Base-by-base conservation (phyloP, 1,140 invertebrate species). In the Geopemphigus sp. region DNA sequence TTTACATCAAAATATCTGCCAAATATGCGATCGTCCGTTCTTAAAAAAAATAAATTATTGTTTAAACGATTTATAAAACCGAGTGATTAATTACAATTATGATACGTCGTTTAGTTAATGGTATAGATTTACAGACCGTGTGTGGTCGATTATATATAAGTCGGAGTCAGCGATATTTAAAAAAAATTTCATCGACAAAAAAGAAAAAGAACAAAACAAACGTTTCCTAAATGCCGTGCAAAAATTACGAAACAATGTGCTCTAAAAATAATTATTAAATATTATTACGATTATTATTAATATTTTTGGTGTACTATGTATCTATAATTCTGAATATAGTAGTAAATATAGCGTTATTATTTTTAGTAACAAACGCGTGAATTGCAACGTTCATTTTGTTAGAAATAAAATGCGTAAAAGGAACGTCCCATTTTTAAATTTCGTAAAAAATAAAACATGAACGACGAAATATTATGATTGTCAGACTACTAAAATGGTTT, bases 101-200 rank as follows among this genome's bases (percentile, higher is more conserved):
- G 19, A 45, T 39, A 66, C 63, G 39, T 39, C 32, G 32, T 66
- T n/a, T 15, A 10, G 6, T n/a, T 66, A 47, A 53, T 50, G 5
- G 32, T 70, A 50, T 70, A 70, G 24, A 70, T 26, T 70, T 53
- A 53, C 11, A 29, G 47, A 50, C 22, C 22, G 57, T 1, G 57
- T 78, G 74, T 63, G 74, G 57, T 63, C 74, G 29, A 29, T 63
- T 32, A 22, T 5, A 50, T 14, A 8, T 10, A 17, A 47, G 22
- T 57, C 29, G 22, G 50, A 45, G 32, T 78, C 74, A 78, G 57
- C 57, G 22, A 47, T 54, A 29, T 17, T 39, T 15, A 22, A 24
- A 57, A 59, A 59, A 54, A 45, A 56, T 76, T 61, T 61, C 73
- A 26, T 76, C 61, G 61, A n/a, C 73, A 76, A 22, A 76, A 61